These are phyloP conservation scores for Elymnias hypermnestra DNA, from an alignment of 1,140 invertebrate genomes.

Conservation along the genomic window DNA sequence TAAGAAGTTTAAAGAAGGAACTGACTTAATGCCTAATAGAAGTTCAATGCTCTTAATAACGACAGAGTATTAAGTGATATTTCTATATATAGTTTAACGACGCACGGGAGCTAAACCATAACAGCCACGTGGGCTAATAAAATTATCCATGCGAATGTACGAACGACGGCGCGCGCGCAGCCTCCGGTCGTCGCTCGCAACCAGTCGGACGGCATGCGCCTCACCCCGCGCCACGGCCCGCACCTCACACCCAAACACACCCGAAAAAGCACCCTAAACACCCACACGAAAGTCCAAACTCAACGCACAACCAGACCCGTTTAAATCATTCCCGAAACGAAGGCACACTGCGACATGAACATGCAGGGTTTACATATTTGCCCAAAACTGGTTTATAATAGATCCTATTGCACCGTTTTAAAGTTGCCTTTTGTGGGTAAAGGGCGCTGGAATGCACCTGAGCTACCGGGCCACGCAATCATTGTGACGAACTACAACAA, in stretches of 20 bases:
- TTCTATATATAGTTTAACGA: constrained; percentile 5
- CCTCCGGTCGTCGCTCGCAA: constrained; percentile 72
- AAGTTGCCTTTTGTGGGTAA: constrained; percentile 27
- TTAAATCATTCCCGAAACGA: constrained; percentile 28
- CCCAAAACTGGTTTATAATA: constrained; percentile 31
- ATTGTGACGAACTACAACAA: constrained; percentile 36
- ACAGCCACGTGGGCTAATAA: constrained; percentile 47
- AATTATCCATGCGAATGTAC: constrained; percentile 51
- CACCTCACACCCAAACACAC: constrained; percentile 33
- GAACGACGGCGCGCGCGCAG: constrained; percentile 59
- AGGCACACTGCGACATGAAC: constrained; percentile 36
- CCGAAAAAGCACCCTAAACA: constrained; percentile 1
- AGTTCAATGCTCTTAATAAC: background rate
- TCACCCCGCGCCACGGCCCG: constrained; percentile 43
- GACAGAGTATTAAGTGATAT: too few species aligned
- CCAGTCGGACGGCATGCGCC: constrained; percentile 62
- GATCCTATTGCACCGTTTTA: constrained; percentile 35
- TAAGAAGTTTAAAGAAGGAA: too few species aligned
- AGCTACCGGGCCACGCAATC: constrained; percentile 47
- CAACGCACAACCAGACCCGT: background rate
- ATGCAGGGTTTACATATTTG: constrained; percentile 60
- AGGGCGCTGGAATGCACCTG: constrained; percentile 53
- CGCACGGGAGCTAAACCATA: constrained; percentile 16
- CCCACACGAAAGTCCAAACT: constrained; percentile 19
- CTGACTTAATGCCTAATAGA: background rate